A percentile compares a stretch with the other conserved stretches of the same genome.
Evolutionary conservation across 2,797 vertebrate species (phyloP).

Genomic region (Sebastes steindachneri): DNA sequence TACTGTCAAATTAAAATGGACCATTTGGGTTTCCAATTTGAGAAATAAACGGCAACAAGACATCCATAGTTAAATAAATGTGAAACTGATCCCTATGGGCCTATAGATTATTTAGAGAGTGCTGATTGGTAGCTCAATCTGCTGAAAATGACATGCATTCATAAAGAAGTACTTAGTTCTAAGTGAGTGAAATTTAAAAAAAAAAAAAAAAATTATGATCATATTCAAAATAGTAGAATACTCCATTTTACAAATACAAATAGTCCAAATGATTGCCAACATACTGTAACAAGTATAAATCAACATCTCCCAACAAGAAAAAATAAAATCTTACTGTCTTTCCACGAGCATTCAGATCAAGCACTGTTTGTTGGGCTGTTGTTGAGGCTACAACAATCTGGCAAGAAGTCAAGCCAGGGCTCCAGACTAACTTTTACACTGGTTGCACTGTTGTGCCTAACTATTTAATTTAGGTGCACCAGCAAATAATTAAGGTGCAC

Average conservation of each 20-base stretch:
- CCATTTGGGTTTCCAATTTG: background rate
- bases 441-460: no score
- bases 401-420: background rate
- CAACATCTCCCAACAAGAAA: no score
- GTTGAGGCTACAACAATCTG: background rate
- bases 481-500: no score
- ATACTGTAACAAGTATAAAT: background rate
- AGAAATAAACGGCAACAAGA: background rate
- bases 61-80: background rate
- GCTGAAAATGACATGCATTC: background rate
- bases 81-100: no score
- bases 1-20: background rate
- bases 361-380: background rate
- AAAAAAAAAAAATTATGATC: no score
- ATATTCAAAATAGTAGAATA: background rate
- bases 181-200: background rate
- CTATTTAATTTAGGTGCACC: no score
- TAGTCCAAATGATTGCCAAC: background rate
- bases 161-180: background rate
- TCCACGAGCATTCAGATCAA: no score
- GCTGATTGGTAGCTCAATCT: background rate
- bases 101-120: no score
- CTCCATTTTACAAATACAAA: background rate
- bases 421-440: background rate
- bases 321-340: no score